Percentiles rank a stretch among this genome's conserved stretches.
Evolutionary conservation across 1,140 invertebrate species (phyloP).

Genomic region (Acyrthosiphon pisum): DNA sequence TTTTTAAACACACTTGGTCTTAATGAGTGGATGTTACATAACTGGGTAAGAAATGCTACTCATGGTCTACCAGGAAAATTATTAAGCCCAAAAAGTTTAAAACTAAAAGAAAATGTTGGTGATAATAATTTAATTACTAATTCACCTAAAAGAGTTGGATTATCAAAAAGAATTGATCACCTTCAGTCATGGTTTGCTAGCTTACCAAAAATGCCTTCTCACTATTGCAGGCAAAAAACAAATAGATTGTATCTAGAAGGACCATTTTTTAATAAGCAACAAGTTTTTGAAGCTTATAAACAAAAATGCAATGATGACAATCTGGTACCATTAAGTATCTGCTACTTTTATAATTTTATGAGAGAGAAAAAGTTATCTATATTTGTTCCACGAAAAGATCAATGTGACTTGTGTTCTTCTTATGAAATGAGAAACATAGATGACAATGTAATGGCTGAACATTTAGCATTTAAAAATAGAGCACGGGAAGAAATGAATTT

Average conservation of each 20-base stretch:
- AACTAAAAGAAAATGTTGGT: background rate
- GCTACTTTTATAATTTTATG: too few species aligned
- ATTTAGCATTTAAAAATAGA: slow-evolving; percentile 58
- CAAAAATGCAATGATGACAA: slow-evolving; percentile 49
- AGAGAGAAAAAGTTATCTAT: too few species aligned
- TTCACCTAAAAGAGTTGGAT: too few species aligned
- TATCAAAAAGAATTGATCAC: background rate
- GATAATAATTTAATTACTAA: too few species aligned
- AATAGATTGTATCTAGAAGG: slow-evolving; percentile 21
- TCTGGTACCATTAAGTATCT: too few species aligned
- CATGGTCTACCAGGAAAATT: background rate
- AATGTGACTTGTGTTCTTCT: too few species aligned
- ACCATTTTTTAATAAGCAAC: background rate
- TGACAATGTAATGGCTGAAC: too few species aligned
- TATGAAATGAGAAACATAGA: too few species aligned
- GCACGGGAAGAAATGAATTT: slow-evolving; percentile 60
- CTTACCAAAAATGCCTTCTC: slow-evolving; percentile 39
- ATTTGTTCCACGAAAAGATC: too few species aligned
- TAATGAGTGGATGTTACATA: slow-evolving; percentile 58
- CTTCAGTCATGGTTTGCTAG: background rate
- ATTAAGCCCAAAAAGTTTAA: background rate
- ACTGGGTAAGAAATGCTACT: slow-evolving; percentile 51
- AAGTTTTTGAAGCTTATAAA: background rate
- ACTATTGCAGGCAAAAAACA: slow-evolving; percentile 33
- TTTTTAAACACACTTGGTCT: slow-evolving; percentile 58